Percentiles rank a stretch among this genome's conserved stretches.
These are phyloP conservation scores for Orchestia grillus DNA, from an alignment of 1,140 invertebrate species.

Conservation along the genomic window DNA sequence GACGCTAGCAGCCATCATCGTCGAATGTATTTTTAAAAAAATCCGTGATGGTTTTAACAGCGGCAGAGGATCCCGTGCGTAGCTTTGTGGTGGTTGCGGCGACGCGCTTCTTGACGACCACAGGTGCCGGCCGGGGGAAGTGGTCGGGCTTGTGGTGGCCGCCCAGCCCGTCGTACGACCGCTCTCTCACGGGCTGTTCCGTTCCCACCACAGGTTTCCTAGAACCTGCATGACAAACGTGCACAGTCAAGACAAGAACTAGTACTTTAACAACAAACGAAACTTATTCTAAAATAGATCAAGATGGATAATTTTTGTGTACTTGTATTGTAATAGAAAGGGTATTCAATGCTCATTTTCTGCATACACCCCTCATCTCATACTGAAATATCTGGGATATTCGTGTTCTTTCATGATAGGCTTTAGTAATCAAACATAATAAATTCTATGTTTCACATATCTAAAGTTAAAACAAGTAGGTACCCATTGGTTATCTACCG, in stretches of 20 bases:
- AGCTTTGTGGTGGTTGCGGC: not conserved
- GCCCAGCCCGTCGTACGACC: constrained; percentile 24
- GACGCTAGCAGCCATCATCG: not conserved
- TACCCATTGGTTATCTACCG: no score
- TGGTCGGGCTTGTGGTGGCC: constrained; percentile 70
- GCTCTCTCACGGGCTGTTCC: not conserved
- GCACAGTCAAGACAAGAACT: not conserved
- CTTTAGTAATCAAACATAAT: no score
- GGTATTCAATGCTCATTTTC: not conserved
- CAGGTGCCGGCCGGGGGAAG: not conserved
- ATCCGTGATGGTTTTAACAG: constrained; percentile 15
- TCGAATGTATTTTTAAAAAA: constrained; percentile 30
- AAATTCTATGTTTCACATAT: no score
- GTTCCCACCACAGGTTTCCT: not conserved
- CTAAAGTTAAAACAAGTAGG: no score
- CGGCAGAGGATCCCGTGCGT: not conserved
- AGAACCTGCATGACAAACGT: not conserved
- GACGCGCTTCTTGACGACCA: not conserved
- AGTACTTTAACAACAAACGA: not conserved
- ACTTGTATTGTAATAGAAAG: not conserved
- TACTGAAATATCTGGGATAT: not conserved
- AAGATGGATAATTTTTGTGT: not conserved
- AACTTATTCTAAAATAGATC: not conserved
- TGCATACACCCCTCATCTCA: not conserved
- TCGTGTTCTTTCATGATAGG: no score